phyloP scores from a whole-genome alignment of 2,888 invertebrate genomes.

The Chirona hameri region DNA sequence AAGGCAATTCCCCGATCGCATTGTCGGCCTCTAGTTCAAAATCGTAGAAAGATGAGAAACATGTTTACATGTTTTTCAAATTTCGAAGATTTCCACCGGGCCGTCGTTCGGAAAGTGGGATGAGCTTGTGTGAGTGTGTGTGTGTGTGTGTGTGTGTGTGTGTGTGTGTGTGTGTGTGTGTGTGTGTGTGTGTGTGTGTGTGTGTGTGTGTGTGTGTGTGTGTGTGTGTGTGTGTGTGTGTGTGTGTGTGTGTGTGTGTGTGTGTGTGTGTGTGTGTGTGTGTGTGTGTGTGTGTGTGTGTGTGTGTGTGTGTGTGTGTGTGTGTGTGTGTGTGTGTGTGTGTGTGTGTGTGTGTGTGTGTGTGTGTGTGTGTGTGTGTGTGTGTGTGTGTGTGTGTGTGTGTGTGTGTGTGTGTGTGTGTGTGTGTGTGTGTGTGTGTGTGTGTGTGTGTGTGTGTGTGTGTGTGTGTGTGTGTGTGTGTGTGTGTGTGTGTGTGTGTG shows the following conservation, averaged over 20 bases:
- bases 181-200: constrained; percentile 28
- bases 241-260: neutral
- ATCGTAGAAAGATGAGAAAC: too few relatives aligned
- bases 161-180: constrained; percentile 27
- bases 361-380: too few relatives aligned
- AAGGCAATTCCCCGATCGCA: too few relatives aligned
- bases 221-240: constrained; percentile 6
- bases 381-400: neutral
- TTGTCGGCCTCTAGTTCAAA: too few relatives aligned
- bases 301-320: neutral
- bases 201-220: too few relatives aligned
- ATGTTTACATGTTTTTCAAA: too few relatives aligned
- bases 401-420: neutral
- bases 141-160: constrained; percentile 31
- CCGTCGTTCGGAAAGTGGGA: too few relatives aligned
- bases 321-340: neutral
- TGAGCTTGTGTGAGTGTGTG: constrained; percentile 30
- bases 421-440: constrained; percentile 3
- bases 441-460: constrained; percentile 23
- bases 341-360: too few relatives aligned
- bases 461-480: constrained; percentile 28
- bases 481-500: neutral
- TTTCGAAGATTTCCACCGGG: too few relatives aligned
- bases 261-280: neutral
- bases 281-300: neutral